These are phyloP conservation scores for Petrocephalus microphthalmus DNA, from an alignment of 2,113 vertebrate species.

Conservation along the genomic window DNA sequence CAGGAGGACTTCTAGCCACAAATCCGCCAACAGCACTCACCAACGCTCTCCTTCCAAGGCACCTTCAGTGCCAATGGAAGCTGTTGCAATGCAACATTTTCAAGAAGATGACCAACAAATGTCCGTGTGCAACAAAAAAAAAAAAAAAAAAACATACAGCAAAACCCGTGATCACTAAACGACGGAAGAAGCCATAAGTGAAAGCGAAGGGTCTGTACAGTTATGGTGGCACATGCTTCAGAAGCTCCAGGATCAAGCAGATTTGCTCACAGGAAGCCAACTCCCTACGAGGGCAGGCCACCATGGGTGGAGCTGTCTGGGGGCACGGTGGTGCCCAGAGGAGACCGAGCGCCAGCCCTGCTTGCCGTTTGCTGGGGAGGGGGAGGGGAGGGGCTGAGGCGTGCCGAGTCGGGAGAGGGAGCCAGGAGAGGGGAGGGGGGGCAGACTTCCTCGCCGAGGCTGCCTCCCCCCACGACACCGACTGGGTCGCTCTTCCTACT, in stretches of 20 bases:
- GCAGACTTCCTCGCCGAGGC: not conserved
- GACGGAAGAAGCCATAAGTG: not conserved
- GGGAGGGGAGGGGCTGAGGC: not conserved
- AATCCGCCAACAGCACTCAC: not conserved
- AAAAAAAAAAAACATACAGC: not conserved
- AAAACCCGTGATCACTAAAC: not conserved
- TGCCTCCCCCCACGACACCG: not conserved
- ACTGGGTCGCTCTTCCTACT: not conserved
- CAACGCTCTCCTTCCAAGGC: not conserved
- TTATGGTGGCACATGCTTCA: not conserved
- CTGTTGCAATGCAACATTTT: not conserved
- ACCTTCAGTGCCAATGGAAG: not conserved
- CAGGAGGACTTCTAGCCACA: not conserved
- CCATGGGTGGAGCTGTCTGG: constrained; percentile 54
- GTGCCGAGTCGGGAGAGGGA: not conserved
- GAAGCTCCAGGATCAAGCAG: not conserved
- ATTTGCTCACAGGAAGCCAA: not conserved
- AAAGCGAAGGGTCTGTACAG: not conserved
- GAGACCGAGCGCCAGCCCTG: not conserved
- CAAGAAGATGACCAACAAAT: not conserved
- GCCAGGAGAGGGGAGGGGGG: constrained; percentile 10
- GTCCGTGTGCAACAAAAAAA: not conserved
- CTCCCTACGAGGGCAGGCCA: not conserved
- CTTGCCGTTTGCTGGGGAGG: constrained; percentile 19
- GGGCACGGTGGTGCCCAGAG: constrained; percentile 33